A percentile compares a stretch with the other conserved stretches of the same genome.
phyloP scores from a whole-genome alignment of 1,140 invertebrate genomes.

The Leptinotarsa lineolata region DNA sequence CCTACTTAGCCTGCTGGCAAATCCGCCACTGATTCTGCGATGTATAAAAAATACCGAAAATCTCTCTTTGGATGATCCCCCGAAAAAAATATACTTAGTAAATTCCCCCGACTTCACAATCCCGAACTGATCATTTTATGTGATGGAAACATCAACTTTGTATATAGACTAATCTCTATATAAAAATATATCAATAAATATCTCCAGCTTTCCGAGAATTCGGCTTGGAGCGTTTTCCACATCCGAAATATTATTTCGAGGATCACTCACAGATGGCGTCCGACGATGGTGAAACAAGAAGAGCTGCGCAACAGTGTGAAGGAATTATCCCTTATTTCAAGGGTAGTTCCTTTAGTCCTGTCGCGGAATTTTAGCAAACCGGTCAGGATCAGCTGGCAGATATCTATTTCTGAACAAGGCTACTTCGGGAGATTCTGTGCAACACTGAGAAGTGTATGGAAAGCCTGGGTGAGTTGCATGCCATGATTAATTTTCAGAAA shows the following conservation, averaged over 20 bases:
- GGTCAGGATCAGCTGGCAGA: conserved; percentile 31
- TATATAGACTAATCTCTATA: too few relatives aligned
- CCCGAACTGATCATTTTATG: too few relatives aligned
- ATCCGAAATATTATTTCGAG: background rate
- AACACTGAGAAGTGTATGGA: background rate
- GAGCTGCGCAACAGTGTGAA: conserved; percentile 45
- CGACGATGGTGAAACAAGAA: conserved; percentile 4
- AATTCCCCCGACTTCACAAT: too few relatives aligned
- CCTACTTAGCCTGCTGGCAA: too few relatives aligned
- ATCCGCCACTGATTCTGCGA: too few relatives aligned
- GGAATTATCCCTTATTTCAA: conserved; percentile 41
- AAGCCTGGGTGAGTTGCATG: background rate
- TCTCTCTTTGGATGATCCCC: too few relatives aligned
- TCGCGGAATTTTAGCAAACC: conserved; percentile 38
- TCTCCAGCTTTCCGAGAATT: too few relatives aligned
- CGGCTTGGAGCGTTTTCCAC: too few relatives aligned
- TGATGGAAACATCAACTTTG: background rate
- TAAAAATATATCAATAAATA: too few relatives aligned
- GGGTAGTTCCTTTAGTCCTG: conserved; percentile 40
- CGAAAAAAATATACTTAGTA: too few relatives aligned
- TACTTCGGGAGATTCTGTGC: conserved; percentile 4
- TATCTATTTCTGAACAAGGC: conserved; percentile 13
- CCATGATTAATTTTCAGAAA: too few relatives aligned
- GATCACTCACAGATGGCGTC: background rate
- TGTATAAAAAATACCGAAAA: too few relatives aligned